Evolutionary conservation across 2,888 invertebrate species (phyloP).

Genomic region (Netelia fuscicornis): DNA sequence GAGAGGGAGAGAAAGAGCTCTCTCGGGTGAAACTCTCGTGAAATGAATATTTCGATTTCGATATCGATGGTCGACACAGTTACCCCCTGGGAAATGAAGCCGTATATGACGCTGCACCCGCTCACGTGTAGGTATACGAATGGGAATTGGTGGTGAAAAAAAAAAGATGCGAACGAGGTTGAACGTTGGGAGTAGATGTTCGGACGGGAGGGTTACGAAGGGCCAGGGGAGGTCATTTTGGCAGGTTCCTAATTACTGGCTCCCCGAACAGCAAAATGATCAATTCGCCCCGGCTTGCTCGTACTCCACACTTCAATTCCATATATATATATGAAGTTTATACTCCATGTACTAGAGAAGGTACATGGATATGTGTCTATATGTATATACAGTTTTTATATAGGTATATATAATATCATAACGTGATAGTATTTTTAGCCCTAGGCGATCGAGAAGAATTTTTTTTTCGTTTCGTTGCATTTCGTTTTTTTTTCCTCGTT

Average conservation of each 20-base stretch:
- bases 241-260: constrained; percentile 64
- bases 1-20: constrained; percentile 40
- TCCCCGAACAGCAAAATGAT: constrained; percentile 63
- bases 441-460: neutral
- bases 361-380: neutral
- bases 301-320: constrained; percentile 26
- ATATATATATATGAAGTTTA: neutral
- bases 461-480: constrained; percentile 8
- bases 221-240: constrained; percentile 41
- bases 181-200: constrained; percentile 5
- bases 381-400: neutral
- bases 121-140: neutral
- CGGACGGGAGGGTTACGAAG: neutral
- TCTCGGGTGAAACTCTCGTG: constrained; percentile 44
- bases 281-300: constrained; percentile 62
- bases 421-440: constrained; percentile 20
- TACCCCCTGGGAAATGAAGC: constrained; percentile 63
- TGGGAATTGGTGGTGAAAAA: constrained; percentile 17
- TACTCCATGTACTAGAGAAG: neutral
- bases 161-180: neutral
- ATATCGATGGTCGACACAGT: constrained; percentile 69
- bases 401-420: neutral
- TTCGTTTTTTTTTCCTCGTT: constrained; percentile 16
- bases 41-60: constrained; percentile 69
- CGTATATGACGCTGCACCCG: constrained; percentile 44